Evolutionary conservation across 2,797 vertebrate genomes (phyloP).

Genomic region (Mus caroli): DNA sequence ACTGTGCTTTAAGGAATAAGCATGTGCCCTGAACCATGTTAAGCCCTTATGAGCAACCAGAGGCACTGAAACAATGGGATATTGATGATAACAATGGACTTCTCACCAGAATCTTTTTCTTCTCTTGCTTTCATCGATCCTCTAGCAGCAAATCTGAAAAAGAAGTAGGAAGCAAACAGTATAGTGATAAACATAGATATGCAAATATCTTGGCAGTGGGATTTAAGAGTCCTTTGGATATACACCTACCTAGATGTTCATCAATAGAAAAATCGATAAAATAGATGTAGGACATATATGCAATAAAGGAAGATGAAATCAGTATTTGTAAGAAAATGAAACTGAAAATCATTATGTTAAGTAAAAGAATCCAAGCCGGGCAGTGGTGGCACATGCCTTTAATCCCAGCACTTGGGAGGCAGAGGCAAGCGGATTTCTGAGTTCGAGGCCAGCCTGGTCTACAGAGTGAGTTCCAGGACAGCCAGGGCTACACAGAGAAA

Average conservation of each 20-base stretch:
- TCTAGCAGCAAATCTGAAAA: constrained; percentile 28
- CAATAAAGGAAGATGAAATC: background rate
- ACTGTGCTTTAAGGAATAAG: background rate
- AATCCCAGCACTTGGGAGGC: too few relatives aligned
- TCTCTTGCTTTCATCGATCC: background rate
- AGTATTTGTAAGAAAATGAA: background rate
- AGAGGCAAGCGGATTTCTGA: too few relatives aligned
- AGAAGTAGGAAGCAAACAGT: background rate
- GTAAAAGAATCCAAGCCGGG: background rate
- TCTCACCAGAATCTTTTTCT: constrained; percentile 4
- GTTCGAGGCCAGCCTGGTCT: too few relatives aligned
- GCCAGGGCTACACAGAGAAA: too few relatives aligned
- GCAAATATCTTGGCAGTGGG: background rate
- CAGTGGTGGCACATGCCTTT: too few relatives aligned
- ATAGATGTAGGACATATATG: background rate
- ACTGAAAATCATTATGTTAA: background rate
- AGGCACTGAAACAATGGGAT: background rate
- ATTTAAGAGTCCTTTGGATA: background rate
- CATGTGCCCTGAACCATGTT: background rate
- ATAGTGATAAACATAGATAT: background rate
- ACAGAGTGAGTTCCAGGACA: too few relatives aligned
- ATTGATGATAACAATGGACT: background rate
- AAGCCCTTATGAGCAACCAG: background rate
- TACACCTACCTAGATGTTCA: background rate
- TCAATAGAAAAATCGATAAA: background rate